Base-by-base conservation (phyloP, 1,140 invertebrate species). In the Meloidogyne hapla region DNA sequence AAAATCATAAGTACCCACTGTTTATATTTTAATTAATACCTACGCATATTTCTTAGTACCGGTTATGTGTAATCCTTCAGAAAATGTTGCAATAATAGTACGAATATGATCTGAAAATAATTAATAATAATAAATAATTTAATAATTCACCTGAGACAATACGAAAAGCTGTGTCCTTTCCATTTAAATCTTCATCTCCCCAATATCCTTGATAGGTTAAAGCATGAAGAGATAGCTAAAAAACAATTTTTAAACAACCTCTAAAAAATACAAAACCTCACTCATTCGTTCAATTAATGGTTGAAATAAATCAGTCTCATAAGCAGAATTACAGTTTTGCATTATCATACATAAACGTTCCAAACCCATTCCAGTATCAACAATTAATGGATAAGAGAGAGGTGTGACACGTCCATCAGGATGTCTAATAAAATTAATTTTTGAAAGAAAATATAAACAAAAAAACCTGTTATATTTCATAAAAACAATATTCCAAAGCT, bases 401-500 rank as follows among this genome's bases (percentile, higher is more conserved):
- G 18, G 6, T 56, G 48, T 56, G 4, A 56, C n/a, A 5, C n/a
- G 48, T 56, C 48, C 48, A 56, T 21, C 48, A 56, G 4, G 48
- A 56, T n/a, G 48, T n/a, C 48, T 56, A 56, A n/a, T 33, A 33
- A 56, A 56, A 56, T n/a, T 48, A 56, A 42, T 42, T 6, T n/a
- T 15, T n/a, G n/a, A 56, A 15, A 5, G 18, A 18, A 18, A 56
- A 56, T n/a, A n/a, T n/a, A n/a, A n/a, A n/a, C 12, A n/a, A 56
- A 56, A n/a, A 18, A n/a, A 91, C 92, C 88, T 89, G 69, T 56
- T 84, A 78, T 69, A 75, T 48, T 82, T 72, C 45, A 78, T 85
- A 87, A 99, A 99, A 62, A 99, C 96, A 42, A 98, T 91, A 91
- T 99, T 99, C 96, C 96, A 99, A 80, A 99, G 95, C 90, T 99